These are phyloP conservation scores for Edolisoma coerulescens DNA, from an alignment of 2,113 vertebrate genomes.

Conservation along the genomic window DNA sequence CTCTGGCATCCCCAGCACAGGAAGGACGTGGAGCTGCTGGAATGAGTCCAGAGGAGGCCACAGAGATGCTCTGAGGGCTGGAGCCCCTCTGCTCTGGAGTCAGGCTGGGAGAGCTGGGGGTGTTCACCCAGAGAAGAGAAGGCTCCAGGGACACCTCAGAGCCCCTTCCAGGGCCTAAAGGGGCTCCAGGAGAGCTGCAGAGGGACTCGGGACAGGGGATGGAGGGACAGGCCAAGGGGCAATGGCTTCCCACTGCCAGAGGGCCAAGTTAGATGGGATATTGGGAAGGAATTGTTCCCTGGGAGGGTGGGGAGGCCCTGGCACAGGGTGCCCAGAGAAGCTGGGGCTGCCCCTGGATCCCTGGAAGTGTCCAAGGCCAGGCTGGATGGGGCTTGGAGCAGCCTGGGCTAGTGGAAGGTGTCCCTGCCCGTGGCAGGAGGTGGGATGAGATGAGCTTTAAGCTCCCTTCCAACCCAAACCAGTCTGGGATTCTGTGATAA, in stretches of 20 bases:
- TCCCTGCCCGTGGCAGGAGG: not conserved
- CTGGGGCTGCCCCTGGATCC: not conserved
- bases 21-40: not conserved
- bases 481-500: not conserved
- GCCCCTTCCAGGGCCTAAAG: not conserved
- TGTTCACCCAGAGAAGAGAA: not conserved
- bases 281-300: not conserved
- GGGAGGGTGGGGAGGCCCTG: not conserved
- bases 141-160: not conserved
- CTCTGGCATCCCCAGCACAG: not conserved
- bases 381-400: fast-evolving
- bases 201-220: not conserved
- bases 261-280: not conserved
- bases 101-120: not conserved
- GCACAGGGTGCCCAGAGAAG: not conserved
- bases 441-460: fast-evolving
- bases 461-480: not conserved
- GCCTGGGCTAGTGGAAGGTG: not conserved
- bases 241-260: not conserved
- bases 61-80: fast-evolving
- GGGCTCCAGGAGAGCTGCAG: not conserved
- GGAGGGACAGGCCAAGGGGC: not conserved
- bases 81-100: not conserved
- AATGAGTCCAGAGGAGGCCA: fast-evolving
- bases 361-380: not conserved